Conservation (phyloP, 1,140 invertebrate genomes). For the Schlechtendalia chinensis region DNA sequence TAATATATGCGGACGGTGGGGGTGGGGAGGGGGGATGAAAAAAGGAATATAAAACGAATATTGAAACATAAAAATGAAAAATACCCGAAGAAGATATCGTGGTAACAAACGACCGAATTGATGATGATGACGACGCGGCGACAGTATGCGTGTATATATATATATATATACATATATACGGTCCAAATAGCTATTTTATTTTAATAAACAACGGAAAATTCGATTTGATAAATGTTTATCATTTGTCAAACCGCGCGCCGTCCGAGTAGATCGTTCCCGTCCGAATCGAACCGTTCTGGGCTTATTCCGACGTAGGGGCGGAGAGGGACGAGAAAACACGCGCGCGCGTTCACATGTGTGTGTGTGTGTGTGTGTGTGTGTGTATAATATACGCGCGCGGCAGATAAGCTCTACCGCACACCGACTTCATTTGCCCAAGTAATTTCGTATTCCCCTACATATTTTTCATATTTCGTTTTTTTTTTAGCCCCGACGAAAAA, state of each 20-base stretch:
- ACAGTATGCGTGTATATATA: background rate
- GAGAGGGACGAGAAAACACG: constrained; percentile 6
- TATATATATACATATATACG: background rate
- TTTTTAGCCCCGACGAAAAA: background rate
- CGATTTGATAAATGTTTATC: constrained; percentile 47
- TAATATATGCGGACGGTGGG: too few relatives aligned
- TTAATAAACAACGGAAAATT: constrained; percentile 46
- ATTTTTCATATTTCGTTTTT: constrained; percentile 35
- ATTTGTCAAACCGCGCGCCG: constrained; percentile 37
- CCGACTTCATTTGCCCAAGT: constrained; percentile 42
- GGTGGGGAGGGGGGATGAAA: too few relatives aligned
- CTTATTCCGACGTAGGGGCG: background rate
- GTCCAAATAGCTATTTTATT: constrained; percentile 49
- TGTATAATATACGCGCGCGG: background rate
- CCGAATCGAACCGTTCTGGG: constrained; percentile 32
- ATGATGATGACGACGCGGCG: constrained; percentile 16
- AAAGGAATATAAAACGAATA: constrained; percentile 4
- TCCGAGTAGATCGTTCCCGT: constrained; percentile 42
- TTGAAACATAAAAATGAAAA: constrained; percentile 47
- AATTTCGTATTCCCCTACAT: constrained; percentile 48
- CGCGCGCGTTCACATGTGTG: background rate
- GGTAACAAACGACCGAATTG: constrained; percentile 2
- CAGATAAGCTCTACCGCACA: constrained; percentile 48
- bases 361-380: too few relatives aligned
- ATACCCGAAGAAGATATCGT: constrained; percentile 14